Evolutionary conservation across 2,797 vertebrate species (phyloP).

Genomic region (Lacerta bilineata): DNA sequence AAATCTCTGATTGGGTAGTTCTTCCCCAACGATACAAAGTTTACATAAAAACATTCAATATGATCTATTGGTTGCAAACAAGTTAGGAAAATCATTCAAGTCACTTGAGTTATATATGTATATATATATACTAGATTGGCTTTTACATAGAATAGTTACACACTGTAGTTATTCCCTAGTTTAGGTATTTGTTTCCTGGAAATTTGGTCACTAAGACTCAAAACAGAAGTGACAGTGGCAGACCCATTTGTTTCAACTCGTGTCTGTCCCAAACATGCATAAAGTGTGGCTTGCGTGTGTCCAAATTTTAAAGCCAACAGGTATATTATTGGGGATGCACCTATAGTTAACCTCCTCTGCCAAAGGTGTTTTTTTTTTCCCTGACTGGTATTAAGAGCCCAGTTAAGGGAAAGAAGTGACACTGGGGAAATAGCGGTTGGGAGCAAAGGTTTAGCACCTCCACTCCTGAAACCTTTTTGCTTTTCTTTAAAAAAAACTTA

Average conservation of each 20-base stretch:
- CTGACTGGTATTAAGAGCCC: not conserved
- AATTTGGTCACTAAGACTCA: conserved; percentile 67
- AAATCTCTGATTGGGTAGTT: conserved; percentile 98
- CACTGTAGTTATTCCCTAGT: conserved; percentile 73
- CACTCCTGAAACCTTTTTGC: not conserved
- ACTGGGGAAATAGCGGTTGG: not conserved
- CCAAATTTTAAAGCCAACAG: not conserved
- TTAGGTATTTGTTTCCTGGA: conserved; percentile 76
- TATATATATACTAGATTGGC: conserved; percentile 87
- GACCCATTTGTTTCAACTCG: not conserved
- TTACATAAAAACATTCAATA: conserved; percentile 99
- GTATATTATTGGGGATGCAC: not conserved
- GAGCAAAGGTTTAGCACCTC: not conserved
- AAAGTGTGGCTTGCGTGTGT: not conserved
- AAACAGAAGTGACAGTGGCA: conserved; percentile 1
- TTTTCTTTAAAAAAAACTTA: not conserved
- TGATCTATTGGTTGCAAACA: conserved; percentile 97
- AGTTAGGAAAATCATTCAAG: conserved; percentile 97
- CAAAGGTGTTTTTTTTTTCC: not conserved
- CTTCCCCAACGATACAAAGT: conserved; percentile 98
- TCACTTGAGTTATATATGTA: conserved; percentile 84
- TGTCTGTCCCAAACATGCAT: not conserved
- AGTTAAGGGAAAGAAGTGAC: not conserved
- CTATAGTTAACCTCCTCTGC: not conserved
- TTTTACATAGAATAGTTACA: conserved; percentile 95